These are phyloP conservation scores for Gnatocerus cornutus DNA, from an alignment of 2,888 invertebrate species.

Conservation along the genomic window DNA sequence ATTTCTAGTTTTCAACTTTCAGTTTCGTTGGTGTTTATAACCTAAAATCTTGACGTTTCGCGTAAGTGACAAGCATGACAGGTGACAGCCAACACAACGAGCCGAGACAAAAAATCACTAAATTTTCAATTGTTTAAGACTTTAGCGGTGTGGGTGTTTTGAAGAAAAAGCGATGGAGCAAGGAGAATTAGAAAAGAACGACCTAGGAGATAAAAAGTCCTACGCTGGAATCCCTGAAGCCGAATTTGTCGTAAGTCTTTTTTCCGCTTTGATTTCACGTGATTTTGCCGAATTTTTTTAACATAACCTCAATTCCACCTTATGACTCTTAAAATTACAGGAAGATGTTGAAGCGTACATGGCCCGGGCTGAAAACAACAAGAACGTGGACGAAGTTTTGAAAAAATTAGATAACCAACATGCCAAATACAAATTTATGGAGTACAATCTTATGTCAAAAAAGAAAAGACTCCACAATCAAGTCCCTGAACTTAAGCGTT, in stretches of 20 bases:
- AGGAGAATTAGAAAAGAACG: conserved; percentile 49
- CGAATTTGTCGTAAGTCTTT: conserved; percentile 86
- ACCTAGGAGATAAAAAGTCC: conserved; percentile 73
- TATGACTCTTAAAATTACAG: conserved; percentile 71
- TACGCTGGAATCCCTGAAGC: conserved; percentile 92
- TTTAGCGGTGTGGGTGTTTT: conserved; percentile 9
- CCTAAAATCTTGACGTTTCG: conserved; percentile 9
- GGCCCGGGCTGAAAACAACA: conserved; percentile 86
- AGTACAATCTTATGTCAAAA: conserved; percentile 90
- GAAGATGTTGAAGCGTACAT: conserved; percentile 97
- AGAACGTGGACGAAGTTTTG: conserved; percentile 89
- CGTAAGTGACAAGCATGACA: conserved; percentile 15
- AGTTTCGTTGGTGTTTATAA: neutral
- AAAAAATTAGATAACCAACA: conserved; percentile 93
- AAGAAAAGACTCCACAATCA: conserved; percentile 90
- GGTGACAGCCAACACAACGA: neutral
- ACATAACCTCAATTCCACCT: conserved; percentile 53
- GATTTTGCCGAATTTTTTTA: conserved; percentile 46
- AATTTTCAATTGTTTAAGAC: conserved; percentile 20
- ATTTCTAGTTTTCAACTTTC: conserved; percentile 3
- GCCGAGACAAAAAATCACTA: conserved; percentile 2
- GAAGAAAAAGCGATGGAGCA: conserved; percentile 51
- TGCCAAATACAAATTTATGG: conserved; percentile 98
- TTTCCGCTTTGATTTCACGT: conserved; percentile 13
- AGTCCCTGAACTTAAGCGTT: conserved; percentile 95